Base-by-base conservation (phyloP, 2,888 invertebrate species). In the Parnassius smintheus region DNA sequence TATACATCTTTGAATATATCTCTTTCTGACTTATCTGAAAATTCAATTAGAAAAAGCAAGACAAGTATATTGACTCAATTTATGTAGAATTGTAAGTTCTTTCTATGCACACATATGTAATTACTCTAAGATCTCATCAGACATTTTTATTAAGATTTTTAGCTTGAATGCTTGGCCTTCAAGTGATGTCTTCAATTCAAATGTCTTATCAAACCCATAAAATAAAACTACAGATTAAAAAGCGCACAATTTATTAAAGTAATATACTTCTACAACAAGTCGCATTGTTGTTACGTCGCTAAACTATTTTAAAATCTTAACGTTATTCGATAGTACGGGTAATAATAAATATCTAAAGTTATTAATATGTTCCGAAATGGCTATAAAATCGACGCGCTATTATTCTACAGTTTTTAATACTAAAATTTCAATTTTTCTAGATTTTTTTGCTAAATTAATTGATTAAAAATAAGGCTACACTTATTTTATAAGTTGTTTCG, bases 181-280 rank as follows among this genome's bases (percentile, higher is more conserved):
- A 18, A 18, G 18, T 18, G 1, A 18, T 18, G 18, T 18, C 18
- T 18, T 18, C 18, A 18, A 1, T 18, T 18, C 18, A 18, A 18
- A 18, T 18, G 2, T 25, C 25, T 25, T 2, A 25, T 25, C 25
- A 25, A 25, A 25, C 18, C 18, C 25, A 35, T 70, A 65, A 67
- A 71, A 75, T 70, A 68, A 65, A 69, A 70, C 68, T 55, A 63
- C 54, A 59, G 68, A 63, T 70, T 73, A 77, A 82, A 86, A 84
- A 85, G 85, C 84, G 83, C 81, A 81, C 78, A 80, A 76, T 84
- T 83, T 85, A 83, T 81, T 85, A 79, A 71, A 77, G 73, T 64
- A 51, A 56, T 48, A 12, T 61, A 76, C 35, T 70, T 74, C 69
- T 75, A 77, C 80, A 76, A 81, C 74, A 80, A 70, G 73, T 71